These are phyloP conservation scores for Thamnaconus septentrionalis DNA, from an alignment of 2,113 vertebrate genomes.

Conservation along the genomic window DNA sequence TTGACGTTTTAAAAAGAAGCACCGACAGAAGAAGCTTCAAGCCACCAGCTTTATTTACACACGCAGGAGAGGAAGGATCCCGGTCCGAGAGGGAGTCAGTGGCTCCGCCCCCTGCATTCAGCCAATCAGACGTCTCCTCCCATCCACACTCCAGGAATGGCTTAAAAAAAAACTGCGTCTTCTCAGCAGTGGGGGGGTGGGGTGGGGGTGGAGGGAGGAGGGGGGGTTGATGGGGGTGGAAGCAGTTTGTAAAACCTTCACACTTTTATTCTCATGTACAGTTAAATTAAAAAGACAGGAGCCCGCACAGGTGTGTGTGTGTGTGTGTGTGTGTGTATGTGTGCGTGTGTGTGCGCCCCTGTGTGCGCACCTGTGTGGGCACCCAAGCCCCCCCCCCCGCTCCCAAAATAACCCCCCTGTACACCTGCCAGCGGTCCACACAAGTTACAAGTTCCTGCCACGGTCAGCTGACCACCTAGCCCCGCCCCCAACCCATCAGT, in stretches of 20 bases:
- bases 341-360: slow-evolving; percentile 60
- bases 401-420: slow-evolving; percentile 44
- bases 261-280: slow-evolving; percentile 76
- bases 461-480: slow-evolving; percentile 55
- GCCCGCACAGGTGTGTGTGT: slow-evolving; percentile 66
- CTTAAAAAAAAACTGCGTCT: slow-evolving; percentile 24
- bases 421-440: slow-evolving; percentile 65
- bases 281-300: slow-evolving; percentile 81
- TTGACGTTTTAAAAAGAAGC: slow-evolving; percentile 67
- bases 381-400: slow-evolving; percentile 66
- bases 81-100: no score
- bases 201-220: slow-evolving; percentile 42
- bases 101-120: slow-evolving; percentile 50
- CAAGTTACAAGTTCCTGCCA: slow-evolving; percentile 68
- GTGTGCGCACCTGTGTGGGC: slow-evolving; percentile 76
- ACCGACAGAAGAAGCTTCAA: slow-evolving; percentile 50
- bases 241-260: slow-evolving; percentile 74
- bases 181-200: slow-evolving; percentile 39
- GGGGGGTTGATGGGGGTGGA: slow-evolving; percentile 58
- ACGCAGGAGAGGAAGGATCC: no score
- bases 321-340: slow-evolving; percentile 63
- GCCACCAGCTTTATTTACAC: no score
- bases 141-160: slow-evolving; percentile 20
- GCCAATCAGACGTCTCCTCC: slow-evolving; percentile 40
- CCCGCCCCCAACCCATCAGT: slow-evolving; percentile 80